A percentile compares a stretch with the other conserved stretches of the same genome.
Evolutionary conservation across 2,888 invertebrate species (phyloP).

Genomic region (Sarcophaga caerulescens): DNA sequence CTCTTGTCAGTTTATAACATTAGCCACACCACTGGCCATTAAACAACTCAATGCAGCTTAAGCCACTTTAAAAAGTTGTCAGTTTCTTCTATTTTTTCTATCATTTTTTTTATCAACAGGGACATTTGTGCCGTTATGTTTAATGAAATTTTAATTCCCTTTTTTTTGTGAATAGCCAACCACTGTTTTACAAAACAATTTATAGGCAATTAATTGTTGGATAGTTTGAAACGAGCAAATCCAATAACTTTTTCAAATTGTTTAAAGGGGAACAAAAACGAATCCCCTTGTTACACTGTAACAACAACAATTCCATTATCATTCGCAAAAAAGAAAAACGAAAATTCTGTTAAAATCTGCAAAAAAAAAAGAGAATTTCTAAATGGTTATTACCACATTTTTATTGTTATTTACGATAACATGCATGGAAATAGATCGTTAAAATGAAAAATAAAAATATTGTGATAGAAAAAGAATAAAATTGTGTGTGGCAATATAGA

Average conservation of each 20-base stretch:
- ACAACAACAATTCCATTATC: conserved; percentile 37
- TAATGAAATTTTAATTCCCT: too few species aligned
- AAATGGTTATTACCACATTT: conserved; percentile 54
- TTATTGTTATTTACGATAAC: conserved; percentile 21
- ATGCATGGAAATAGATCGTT: background rate
- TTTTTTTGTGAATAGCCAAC: background rate
- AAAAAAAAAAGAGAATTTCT: conserved; percentile 9
- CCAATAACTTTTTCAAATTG: background rate
- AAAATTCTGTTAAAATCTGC: background rate
- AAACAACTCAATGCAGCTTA: too few species aligned
- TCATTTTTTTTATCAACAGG: too few species aligned
- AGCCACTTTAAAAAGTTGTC: too few species aligned
- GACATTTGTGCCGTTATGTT: too few species aligned
- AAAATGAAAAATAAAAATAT: background rate
- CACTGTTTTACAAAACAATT: background rate
- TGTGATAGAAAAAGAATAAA: conserved; percentile 10
- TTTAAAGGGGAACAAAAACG: background rate
- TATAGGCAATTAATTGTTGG: background rate
- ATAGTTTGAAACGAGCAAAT: background rate
- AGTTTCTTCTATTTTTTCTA: too few species aligned
- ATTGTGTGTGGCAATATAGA: conserved; percentile 35
- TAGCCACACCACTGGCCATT: too few species aligned
- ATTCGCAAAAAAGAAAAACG: conserved; percentile 8
- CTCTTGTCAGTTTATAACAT: too few species aligned
- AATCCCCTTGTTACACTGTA: background rate